Evolutionary conservation across 1,140 invertebrate species (phyloP), one percentile per base, ranked within the genome.

Genomic region (Cherax destructor): DNA sequence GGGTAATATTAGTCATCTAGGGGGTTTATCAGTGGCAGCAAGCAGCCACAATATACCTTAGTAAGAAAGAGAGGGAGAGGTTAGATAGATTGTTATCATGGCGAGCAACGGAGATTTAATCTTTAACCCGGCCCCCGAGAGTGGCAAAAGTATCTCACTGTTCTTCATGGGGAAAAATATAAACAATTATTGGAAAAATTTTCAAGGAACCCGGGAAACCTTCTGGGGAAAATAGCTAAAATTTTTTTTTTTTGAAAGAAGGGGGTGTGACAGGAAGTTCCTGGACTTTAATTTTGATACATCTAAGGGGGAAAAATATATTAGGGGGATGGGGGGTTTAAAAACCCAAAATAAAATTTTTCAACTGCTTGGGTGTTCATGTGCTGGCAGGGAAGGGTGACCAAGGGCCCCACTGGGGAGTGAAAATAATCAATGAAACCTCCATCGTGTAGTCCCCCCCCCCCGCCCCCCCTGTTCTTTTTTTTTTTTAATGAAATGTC

Each of bases 241-340:
- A 98, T 94, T 99, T 99, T 94, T 96, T 98, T 94, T 99, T 98
- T 98, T n/a, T n/a, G n/a, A n/a, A n/a, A n/a, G 97, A 99, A 94
- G 96, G 96, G 10, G 96, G 96, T 1, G 96, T 96, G 52, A 95
- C 96, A 9, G 96, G 52, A 96, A 97, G 81, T 98, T 99, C 94
- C 95, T 97, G 88, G 96, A 96, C 1, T 99, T 98, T 94, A 99
- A 99, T 95, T 99, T 99, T 94, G 97, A 99, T 94, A 94, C 97
- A 13, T 96, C 95, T 47, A 97, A 98, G 93, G 99, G 99, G 74
- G 97, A 97, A 3, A 97, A 99, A 91, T 97, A 96, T 92, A 97
- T 98, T 6, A 98, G 98, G 95, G 99, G 98, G 97, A 96, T 99
- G 96, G 97, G 97, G 94, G 99, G 98, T 18, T 98, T 98, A 0